phyloP scores from a whole-genome alignment of 2,797 vertebrate species.

The Rhadinocentrus ornatus region DNA sequence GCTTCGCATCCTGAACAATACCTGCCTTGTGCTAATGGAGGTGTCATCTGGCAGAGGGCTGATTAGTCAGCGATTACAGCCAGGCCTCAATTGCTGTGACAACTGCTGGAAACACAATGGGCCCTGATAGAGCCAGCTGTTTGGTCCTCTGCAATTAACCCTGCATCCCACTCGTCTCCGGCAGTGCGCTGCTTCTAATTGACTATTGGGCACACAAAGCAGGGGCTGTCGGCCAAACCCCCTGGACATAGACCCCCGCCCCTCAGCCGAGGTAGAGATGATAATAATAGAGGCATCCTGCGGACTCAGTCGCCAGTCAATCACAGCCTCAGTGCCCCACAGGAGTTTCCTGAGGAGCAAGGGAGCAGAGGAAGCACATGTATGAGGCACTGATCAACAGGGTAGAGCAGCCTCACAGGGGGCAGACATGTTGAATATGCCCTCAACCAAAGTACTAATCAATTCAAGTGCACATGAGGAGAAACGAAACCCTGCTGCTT shows the following conservation, averaged over 20 bases:
- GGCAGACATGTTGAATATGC: constrained; percentile 82
- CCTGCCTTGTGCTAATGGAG: constrained; percentile 81
- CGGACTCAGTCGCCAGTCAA: constrained; percentile 82
- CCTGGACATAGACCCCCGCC: constrained; percentile 75
- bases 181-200: constrained; percentile 81
- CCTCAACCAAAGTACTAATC: constrained; percentile 80
- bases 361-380: constrained; percentile 70
- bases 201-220: constrained; percentile 84
- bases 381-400: constrained; percentile 78
- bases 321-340: constrained; percentile 72
- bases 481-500: constrained; percentile 77
- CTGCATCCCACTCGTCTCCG: constrained; percentile 82
- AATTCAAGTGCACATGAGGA: constrained; percentile 80
- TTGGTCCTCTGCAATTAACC: constrained; percentile 88
- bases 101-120: constrained; percentile 86
- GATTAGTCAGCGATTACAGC: constrained; percentile 88
- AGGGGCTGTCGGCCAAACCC: constrained; percentile 79
- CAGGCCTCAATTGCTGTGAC: constrained; percentile 83
- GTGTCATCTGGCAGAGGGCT: constrained; percentile 83
- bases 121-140: constrained; percentile 85
- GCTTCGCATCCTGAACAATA: constrained; percentile 76
- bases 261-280: constrained; percentile 76
- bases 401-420: constrained; percentile 72
- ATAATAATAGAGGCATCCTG: constrained; percentile 84
- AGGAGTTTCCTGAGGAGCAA: constrained; percentile 78